phyloP scores from a whole-genome alignment of 2,113 vertebrate genomes.

The Gymnorhina tibicen region DNA sequence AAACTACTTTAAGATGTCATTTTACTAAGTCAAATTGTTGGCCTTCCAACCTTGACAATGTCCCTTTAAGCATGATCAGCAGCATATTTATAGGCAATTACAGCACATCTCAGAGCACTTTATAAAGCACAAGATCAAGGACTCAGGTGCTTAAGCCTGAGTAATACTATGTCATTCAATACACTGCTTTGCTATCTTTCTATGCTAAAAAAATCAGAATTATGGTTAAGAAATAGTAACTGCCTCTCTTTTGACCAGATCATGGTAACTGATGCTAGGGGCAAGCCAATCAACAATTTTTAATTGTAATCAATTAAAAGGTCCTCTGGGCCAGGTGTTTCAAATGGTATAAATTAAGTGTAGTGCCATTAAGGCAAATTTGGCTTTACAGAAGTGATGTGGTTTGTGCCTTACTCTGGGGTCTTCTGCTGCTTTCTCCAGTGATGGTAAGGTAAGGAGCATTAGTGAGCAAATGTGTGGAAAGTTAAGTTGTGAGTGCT shows the following conservation, averaged over 20 bases:
- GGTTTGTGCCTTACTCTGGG: accelerated
- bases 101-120: conserved; percentile 12
- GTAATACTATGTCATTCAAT: not conserved
- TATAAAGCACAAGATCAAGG: conserved; percentile 29
- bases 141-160: not conserved
- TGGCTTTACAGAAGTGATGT: accelerated
- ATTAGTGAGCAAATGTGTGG: not conserved
- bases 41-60: not conserved
- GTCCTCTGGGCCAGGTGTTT: not conserved
- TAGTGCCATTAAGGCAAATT: accelerated
- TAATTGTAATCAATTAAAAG: not conserved
- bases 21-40: not conserved
- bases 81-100: conserved; percentile 13
- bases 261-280: not conserved
- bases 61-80: not conserved
- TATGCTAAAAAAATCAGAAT: not conserved
- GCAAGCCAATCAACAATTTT: not conserved
- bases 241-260: not conserved
- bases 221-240: not conserved
- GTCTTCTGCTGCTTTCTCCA: not conserved
- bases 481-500: not conserved
- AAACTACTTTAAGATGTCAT: not conserved
- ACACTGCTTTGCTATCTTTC: not conserved
- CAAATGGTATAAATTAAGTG: not conserved
- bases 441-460: not conserved